Conservation (phyloP, 2,888 invertebrate species). For the Blastobasis lacticolella region DNA sequence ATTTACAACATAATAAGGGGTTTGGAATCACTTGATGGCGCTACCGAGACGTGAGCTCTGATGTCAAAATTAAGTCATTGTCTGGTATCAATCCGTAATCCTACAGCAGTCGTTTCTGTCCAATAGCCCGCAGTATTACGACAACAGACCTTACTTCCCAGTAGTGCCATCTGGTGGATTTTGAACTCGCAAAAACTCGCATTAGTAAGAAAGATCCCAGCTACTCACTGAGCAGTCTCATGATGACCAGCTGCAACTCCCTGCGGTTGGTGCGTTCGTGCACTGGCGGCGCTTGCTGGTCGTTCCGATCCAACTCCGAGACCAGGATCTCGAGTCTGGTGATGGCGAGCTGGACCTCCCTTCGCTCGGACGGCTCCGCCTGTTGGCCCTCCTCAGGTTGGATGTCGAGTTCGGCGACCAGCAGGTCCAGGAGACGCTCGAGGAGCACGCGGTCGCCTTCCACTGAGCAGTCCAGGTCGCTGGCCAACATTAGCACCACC, state of each 20-base stretch:
- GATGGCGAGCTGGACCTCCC: conserved; percentile 91
- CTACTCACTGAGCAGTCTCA: conserved; percentile 87
- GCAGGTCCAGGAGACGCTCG: conserved; percentile 81
- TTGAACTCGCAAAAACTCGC: too few relatives aligned
- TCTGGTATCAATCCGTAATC: too few relatives aligned
- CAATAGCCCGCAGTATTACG: too few relatives aligned
- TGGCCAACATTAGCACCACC: conserved; percentile 91
- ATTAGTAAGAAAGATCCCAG: too few relatives aligned
- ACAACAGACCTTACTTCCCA: too few relatives aligned
- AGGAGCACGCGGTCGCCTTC: conserved; percentile 86
- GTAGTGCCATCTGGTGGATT: too few relatives aligned
- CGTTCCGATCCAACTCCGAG: conserved; percentile 77
- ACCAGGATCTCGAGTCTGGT: conserved; percentile 85
- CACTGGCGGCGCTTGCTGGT: conserved; percentile 60
- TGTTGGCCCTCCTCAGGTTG: conserved; percentile 55
- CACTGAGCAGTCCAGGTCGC: conserved; percentile 89
- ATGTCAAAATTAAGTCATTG: too few relatives aligned
- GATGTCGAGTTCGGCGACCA: conserved; percentile 83
- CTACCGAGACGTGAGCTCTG: too few relatives aligned
- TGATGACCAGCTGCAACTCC: conserved; percentile 91
- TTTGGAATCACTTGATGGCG: too few relatives aligned
- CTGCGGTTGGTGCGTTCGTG: conserved; percentile 81
- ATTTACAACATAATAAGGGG: too few relatives aligned
- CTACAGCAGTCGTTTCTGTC: too few relatives aligned
- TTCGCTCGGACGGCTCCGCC: conserved; percentile 77